Evolutionary conservation across 92 coral and sea anemone species (phyloP), one percentile per base, ranked within the genome.

Genomic region (Epizoanthus ramosus): DNA sequence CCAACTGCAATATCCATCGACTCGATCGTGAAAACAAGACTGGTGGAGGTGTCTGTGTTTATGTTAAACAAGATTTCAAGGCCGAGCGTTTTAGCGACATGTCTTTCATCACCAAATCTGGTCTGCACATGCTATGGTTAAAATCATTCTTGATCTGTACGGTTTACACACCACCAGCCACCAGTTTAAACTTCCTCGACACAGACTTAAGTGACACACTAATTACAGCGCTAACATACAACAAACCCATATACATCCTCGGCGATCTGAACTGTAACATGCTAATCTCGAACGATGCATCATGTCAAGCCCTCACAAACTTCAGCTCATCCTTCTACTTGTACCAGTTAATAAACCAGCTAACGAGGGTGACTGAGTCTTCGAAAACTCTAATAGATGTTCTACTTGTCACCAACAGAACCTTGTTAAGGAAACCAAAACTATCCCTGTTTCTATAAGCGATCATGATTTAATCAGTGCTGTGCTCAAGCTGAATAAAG

Each of bases 41-140:
- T 58, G 87, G 87, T 8, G 87, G 71, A 4, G 87, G 71, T 18
- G 87, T 83, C 24, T 72, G 87, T 57, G 68, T 67, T 22, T 83
- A 28, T 17, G 64, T 45, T 23, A 83, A 67, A 59, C 72, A 79
- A 16, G 45, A 59, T 63, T 79, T 39, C 47, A 35, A 61, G 66
- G 52, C 73, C 15, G 87, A 83, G 18, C 60, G 82, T 18, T 13
- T 72, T 16, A 35, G 39, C 39, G 41, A 73, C n/a, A 57, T 80
- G 9, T 52, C 76, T 5, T 37, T 15, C 33, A 80, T 80, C n/a
- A 18, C 85, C 16, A 60, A 65, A 68, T 47, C 76, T 52, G 85
- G 80, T n/a, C 64, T 80, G 0, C 85, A 80, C 60, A 57, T 54
- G 25, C 47, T 68, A 0, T 80, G 54, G 85, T 37, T 81, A 17